Evolutionary conservation across 2,888 invertebrate species (phyloP).

Genomic region (Drosophila percnosoma): DNA sequence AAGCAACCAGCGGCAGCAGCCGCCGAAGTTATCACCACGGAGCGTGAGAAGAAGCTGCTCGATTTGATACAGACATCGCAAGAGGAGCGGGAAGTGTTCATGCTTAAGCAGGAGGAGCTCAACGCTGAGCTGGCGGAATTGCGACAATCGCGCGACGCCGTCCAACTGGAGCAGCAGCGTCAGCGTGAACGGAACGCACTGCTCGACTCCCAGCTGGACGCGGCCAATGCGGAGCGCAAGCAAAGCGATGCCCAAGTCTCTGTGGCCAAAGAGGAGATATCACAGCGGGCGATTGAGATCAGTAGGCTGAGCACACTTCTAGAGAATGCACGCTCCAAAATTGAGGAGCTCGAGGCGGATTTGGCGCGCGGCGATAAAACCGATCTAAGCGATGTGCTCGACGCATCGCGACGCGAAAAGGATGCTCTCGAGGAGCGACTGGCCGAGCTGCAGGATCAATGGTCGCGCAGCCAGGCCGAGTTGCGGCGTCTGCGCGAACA

Average conservation of each 20-base stretch:
- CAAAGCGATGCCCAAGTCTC: constrained; percentile 90
- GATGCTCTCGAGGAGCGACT: constrained; percentile 89
- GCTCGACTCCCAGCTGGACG: constrained; percentile 91
- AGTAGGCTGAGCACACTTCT: constrained; percentile 90
- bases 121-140: constrained; percentile 89
- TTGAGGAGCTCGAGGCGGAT: constrained; percentile 89
- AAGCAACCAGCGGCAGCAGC: constrained; percentile 87
- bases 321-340: constrained; percentile 94
- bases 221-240: constrained; percentile 90
- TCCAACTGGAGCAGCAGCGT: constrained; percentile 88
- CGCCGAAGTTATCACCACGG: constrained; percentile 89
- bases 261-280: constrained; percentile 90
- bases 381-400: constrained; percentile 89
- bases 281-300: constrained; percentile 92
- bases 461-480: constrained; percentile 89
- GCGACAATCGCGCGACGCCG: constrained; percentile 87
- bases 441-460: constrained; percentile 89
- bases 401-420: constrained; percentile 89
- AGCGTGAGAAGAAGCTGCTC: constrained; percentile 92
- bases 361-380: constrained; percentile 89
- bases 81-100: constrained; percentile 90
- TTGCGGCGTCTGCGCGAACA: constrained; percentile 88
- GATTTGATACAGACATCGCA: constrained; percentile 93
- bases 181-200: constrained; percentile 89
- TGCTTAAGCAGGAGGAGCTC: constrained; percentile 92